Evolutionary conservation across 1,140 invertebrate species (phyloP), one percentile per base, ranked within the genome.

Genomic region (Drosophila orosa): DNA sequence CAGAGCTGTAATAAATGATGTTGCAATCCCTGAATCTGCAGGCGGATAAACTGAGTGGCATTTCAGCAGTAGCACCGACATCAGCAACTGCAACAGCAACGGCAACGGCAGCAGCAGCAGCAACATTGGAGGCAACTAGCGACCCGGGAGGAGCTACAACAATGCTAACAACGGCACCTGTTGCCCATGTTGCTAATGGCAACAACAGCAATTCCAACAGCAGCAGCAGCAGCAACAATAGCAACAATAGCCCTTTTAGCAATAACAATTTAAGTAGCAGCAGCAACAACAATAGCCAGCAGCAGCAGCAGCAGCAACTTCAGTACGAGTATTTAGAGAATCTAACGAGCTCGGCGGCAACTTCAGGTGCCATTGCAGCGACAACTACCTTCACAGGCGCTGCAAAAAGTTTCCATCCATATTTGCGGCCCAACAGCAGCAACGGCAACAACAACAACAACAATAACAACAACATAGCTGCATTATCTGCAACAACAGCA

Each of bases 1-100:
- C 55, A 42, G 24, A 80, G 84, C 71, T 78, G 84, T 68, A 85
- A 83, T 66, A 82, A 91, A 91, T 87, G 78, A 91, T 91, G 90
- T 85, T 91, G 90, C 90, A 91, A 89, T 91, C 90, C 68, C 75
- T 91, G 80, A 90, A 91, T 85, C 67, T 91, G 83, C 80, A 79
- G 52, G 75, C 87, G 68, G 87, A 90, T 77, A 84, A 87, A 87
- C 83, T 91, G 54, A 90, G 72, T 71, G 85, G 76, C 74, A 85
- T 82, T 67, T 63, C 85, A 68, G 29, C 68, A 56, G 61, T 60
- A 74, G 24, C 65, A 69, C 52, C 69, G 59, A 25, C 69, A 63
- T 5, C 69, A 62, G 39, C 57, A 59, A 33, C 65, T 7, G 39
- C 17, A 50, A 39, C 47, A 61, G 13, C 68, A 66, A 12, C 44